Percentiles rank a stretch among this genome's conserved stretches.
Conservation (phyloP, 2,113 vertebrate species). For the Zosterops pallidus region DNA sequence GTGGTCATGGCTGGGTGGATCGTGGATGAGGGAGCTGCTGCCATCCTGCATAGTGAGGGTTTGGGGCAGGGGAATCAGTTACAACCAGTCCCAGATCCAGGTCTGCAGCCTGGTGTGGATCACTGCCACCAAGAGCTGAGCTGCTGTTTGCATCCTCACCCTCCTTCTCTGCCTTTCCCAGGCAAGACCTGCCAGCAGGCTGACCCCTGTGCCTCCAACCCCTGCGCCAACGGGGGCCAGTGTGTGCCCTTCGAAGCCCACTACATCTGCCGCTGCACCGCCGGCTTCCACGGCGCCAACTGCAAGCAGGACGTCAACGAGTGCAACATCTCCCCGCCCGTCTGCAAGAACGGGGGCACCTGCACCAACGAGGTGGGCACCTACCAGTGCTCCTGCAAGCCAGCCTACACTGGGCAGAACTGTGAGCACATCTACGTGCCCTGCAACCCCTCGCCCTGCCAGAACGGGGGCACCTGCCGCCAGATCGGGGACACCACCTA, state of each 20-base stretch:
- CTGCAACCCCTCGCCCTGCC: slow-evolving; percentile 94
- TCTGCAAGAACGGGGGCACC: slow-evolving; percentile 83
- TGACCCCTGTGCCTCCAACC: slow-evolving; percentile 93
- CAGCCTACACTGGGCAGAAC: slow-evolving; percentile 81
- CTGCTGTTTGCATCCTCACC: not conserved
- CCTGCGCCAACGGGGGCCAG: slow-evolving; percentile 88
- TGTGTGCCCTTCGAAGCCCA: slow-evolving; percentile 84
- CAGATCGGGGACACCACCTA: slow-evolving; percentile 90
- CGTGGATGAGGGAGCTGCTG: too few relatives aligned
- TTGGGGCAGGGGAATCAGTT: not conserved
- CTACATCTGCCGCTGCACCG: slow-evolving; percentile 84
- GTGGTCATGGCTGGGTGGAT: not conserved
- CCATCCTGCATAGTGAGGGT: accelerated
- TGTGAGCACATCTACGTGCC: slow-evolving; percentile 91
- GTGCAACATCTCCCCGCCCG: slow-evolving; percentile 71
- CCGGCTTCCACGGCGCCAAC: slow-evolving; percentile 86
- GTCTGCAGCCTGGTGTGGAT: accelerated
- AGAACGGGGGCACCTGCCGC: slow-evolving; percentile 92
- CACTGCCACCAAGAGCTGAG: not conserved
- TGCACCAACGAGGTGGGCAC: slow-evolving; percentile 89
- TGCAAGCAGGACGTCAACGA: slow-evolving; percentile 93
- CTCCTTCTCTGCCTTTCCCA: slow-evolving; percentile 3
- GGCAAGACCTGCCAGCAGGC: slow-evolving; percentile 91
- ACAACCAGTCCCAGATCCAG: accelerated
- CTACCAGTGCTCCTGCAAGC: slow-evolving; percentile 84